A percentile compares a stretch with the other conserved stretches of the same genome.
phyloP scores from a whole-genome alignment of 2,888 invertebrate species.

The Branchellion lobata region DNA sequence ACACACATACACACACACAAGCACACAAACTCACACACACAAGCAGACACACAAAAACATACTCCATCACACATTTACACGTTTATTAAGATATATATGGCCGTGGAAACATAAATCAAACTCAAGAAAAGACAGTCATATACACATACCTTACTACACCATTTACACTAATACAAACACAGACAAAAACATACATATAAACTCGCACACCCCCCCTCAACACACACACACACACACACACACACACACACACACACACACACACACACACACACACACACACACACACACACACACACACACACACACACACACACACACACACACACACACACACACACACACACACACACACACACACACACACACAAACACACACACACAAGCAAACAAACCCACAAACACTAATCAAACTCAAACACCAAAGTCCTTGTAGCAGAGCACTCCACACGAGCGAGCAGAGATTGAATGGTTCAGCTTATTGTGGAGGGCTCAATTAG shows the following conservation, averaged over 20 bases:
- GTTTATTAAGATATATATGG: not conserved
- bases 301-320: constrained; percentile 34
- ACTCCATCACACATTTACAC: not conserved
- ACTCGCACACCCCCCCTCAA: not conserved
- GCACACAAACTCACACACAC: constrained; percentile 12
- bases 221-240: constrained; percentile 17
- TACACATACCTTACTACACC: no score
- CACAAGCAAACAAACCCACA: constrained; percentile 1
- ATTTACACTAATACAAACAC: constrained; percentile 10
- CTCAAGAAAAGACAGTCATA: constrained; percentile 5
- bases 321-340: constrained; percentile 29
- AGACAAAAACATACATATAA: constrained; percentile 20
- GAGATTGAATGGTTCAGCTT: not conserved
- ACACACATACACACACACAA: constrained; percentile 11
- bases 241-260: constrained; percentile 26
- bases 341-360: constrained; percentile 24
- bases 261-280: constrained; percentile 18
- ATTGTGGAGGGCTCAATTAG: constrained; percentile 1
- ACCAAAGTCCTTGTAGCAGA: not conserved
- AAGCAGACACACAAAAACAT: not conserved
- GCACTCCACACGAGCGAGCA: no score
- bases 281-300: constrained; percentile 8
- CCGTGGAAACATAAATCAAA: not conserved
- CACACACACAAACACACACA: constrained; percentile 31
- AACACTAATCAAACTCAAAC: not conserved